phyloP scores from a whole-genome alignment of 2,888 invertebrate genomes.

The Callosobruchus maculatus region DNA sequence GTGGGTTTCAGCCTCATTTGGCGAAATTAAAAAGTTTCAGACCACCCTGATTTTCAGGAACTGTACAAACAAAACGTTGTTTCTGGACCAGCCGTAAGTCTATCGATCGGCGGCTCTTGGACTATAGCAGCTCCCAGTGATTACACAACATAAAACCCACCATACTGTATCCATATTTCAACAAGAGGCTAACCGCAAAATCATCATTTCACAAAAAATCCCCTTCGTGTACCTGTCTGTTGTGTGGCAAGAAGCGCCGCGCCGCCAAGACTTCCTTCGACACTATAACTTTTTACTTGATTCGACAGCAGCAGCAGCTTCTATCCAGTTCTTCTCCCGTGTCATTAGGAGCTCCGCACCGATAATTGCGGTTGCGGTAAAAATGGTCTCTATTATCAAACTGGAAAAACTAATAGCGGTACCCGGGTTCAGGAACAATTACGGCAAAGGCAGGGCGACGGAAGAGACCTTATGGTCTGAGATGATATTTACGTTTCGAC shows the following conservation, averaged over 20 bases:
- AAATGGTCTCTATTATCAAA: background rate
- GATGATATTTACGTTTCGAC: background rate
- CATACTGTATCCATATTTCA: background rate
- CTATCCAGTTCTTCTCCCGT: background rate
- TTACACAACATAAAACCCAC: background rate
- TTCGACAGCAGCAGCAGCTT: background rate
- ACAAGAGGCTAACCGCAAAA: background rate
- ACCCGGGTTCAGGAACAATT: background rate
- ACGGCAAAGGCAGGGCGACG: background rate
- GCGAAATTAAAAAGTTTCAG: no score
- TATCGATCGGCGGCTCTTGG: no score
- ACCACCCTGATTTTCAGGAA: no score
- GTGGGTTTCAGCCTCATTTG: no score
- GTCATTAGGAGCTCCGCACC: background rate
- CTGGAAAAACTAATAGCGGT: background rate
- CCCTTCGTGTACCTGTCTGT: background rate
- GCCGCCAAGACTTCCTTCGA: background rate
- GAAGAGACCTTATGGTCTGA: background rate
- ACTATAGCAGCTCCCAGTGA: background rate
- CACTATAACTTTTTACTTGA: background rate
- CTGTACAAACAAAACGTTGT: no score
- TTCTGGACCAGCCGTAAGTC: no score
- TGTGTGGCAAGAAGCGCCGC: no score
- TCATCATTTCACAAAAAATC: background rate
- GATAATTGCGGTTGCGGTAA: background rate